These are phyloP conservation scores for Vidua macroura DNA, from an alignment of 2,113 vertebrate species.

Conservation along the genomic window DNA sequence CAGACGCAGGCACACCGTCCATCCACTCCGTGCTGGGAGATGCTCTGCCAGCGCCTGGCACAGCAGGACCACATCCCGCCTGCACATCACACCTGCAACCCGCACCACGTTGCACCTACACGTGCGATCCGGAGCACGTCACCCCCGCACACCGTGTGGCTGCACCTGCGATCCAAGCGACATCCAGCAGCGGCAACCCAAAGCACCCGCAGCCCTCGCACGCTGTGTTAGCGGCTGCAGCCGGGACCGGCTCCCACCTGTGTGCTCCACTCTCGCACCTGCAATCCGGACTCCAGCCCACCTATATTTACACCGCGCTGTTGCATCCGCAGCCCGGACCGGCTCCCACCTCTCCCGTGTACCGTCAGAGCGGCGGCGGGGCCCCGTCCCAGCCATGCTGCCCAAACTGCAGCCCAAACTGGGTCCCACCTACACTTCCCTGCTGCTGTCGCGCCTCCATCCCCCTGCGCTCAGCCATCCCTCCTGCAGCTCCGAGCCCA, in stretches of 20 bases:
- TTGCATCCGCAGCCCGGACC: background rate
- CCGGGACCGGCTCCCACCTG: background rate
- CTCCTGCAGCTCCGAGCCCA: background rate
- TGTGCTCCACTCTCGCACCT: fast-evolving
- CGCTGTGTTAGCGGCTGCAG: fast-evolving
- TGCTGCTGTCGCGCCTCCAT: background rate
- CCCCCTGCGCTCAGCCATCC: background rate
- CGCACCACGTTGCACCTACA: background rate
- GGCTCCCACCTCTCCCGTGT: fast-evolving
- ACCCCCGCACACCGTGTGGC: fast-evolving
- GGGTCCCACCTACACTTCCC: background rate
- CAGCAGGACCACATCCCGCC: background rate
- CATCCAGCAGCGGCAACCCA: fast-evolving
- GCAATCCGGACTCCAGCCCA: background rate
- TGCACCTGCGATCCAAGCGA: background rate
- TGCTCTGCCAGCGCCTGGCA: too few species aligned
- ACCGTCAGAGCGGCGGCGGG: fast-evolving
- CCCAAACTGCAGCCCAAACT: background rate
- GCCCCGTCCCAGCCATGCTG: background rate
- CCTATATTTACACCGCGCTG: fast-evolving
- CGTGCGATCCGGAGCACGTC: background rate
- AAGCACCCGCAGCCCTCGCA: background rate
- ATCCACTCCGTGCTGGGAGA: fast-evolving
- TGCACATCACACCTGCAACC: background rate
- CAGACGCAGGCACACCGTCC: background rate